A percentile compares a stretch with the other conserved stretches of the same genome.
Conservation (phyloP, 2,888 invertebrate species). For the Erebia epiphron region DNA sequence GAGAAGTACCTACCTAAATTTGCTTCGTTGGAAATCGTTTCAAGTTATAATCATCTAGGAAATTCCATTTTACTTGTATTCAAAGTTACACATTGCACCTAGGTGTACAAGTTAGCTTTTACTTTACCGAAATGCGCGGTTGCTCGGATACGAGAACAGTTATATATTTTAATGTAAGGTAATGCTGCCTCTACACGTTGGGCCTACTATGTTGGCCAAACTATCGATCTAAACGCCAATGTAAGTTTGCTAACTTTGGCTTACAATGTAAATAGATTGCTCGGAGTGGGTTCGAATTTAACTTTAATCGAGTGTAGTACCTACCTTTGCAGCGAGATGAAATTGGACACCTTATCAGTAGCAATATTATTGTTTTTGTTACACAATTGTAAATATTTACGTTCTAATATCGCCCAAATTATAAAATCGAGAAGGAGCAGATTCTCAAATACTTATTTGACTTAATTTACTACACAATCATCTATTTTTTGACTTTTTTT, state of each 20-base stretch:
- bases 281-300: background rate
- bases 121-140: slow-evolving; percentile 22
- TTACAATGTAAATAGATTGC: background rate
- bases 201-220: slow-evolving; percentile 7
- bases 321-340: background rate
- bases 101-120: slow-evolving; percentile 25
- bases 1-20: slow-evolving; percentile 26
- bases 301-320: background rate
- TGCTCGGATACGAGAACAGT: slow-evolving; percentile 26
- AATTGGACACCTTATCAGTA: background rate
- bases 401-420: background rate
- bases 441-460: background rate
- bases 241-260: background rate
- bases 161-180: slow-evolving; percentile 14
- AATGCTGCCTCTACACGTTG: background rate
- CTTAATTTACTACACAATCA: slow-evolving; percentile 28
- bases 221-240: background rate
- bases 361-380: too few relatives aligned
- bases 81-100: slow-evolving; percentile 29
- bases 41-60: slow-evolving; percentile 33
- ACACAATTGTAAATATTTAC: too few relatives aligned
- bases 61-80: slow-evolving; percentile 31
- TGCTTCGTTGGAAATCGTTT: slow-evolving; percentile 32
- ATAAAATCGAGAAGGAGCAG: background rate
- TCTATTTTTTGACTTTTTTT: slow-evolving; percentile 34